These are phyloP conservation scores for Agriopis leucophaearia DNA, from an alignment of 2,888 invertebrate genomes.

Conservation along the genomic window DNA sequence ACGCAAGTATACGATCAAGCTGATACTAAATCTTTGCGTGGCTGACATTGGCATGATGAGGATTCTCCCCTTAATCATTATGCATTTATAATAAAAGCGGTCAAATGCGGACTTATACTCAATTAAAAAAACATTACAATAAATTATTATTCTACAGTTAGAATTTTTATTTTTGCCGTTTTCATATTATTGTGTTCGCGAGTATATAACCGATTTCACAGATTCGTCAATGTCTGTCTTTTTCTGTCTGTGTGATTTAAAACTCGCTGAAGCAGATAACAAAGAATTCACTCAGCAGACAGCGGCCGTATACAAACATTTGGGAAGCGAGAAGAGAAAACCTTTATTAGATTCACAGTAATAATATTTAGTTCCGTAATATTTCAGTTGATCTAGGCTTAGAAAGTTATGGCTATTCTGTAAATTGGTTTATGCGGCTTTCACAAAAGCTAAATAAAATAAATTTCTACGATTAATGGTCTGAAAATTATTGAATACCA, in stretches of 20 bases:
- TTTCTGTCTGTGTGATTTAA: background rate
- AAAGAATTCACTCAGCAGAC: constrained; percentile 24
- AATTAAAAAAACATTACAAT: no score
- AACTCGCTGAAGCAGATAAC: constrained; percentile 18
- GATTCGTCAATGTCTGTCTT: background rate
- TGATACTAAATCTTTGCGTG: no score
- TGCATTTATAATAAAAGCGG: no score
- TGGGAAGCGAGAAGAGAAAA: constrained; percentile 13
- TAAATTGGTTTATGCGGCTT: background rate
- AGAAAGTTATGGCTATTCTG: constrained; percentile 3
- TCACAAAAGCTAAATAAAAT: background rate
- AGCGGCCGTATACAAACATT: constrained; percentile 27
- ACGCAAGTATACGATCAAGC: no score
- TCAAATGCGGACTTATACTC: no score
- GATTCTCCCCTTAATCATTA: no score
- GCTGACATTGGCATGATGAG: no score
- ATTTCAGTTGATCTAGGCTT: constrained; percentile 17
- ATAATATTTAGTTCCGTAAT: constrained; percentile 16
- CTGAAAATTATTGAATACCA: background rate
- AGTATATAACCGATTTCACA: background rate
- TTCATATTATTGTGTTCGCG: background rate
- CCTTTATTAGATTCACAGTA: constrained; percentile 19
- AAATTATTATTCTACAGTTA: no score
- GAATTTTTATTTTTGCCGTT: background rate
- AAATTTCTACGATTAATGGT: background rate